Evolutionary conservation across 2,797 vertebrate genomes (phyloP).

Genomic region (Enteromius trimaculatus): DNA sequence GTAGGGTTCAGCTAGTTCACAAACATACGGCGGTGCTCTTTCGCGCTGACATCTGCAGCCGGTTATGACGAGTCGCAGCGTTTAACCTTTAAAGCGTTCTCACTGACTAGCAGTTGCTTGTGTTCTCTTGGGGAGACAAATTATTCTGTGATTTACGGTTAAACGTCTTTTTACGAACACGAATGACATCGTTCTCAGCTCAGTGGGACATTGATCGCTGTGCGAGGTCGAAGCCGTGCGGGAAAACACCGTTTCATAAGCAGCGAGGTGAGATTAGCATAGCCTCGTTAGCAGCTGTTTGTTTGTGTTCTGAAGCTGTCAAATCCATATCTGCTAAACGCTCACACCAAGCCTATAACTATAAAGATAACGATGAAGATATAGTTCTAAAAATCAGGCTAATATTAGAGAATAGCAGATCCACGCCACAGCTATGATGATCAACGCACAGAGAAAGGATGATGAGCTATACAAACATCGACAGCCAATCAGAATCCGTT

Average conservation of each 20-base stretch:
- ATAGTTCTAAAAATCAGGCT: no score
- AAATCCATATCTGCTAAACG: no score
- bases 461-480: no score
- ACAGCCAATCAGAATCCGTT: no score
- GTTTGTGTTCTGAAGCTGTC: not conserved
- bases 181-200: not conserved
- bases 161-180: not conserved
- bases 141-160: not conserved
- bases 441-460: no score
- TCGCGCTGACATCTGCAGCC: slow-evolving; percentile 7
- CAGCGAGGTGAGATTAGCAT: not conserved
- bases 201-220: not conserved
- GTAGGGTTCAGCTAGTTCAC: slow-evolving; percentile 20
- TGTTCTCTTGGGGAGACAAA: not conserved
- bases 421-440: no score
- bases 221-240: not conserved
- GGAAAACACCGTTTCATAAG: not conserved
- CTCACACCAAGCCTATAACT: no score
- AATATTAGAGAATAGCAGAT: no score
- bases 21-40: slow-evolving; percentile 26
- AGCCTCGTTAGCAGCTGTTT: not conserved
- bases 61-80: slow-evolving; percentile 6
- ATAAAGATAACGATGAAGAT: no score
- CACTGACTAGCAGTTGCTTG: slow-evolving; percentile 7
- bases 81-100: slow-evolving; percentile 20